These are phyloP conservation scores for Equus przewalskii DNA, from an alignment of 2,113 vertebrate genomes.

Conservation along the genomic window DNA sequence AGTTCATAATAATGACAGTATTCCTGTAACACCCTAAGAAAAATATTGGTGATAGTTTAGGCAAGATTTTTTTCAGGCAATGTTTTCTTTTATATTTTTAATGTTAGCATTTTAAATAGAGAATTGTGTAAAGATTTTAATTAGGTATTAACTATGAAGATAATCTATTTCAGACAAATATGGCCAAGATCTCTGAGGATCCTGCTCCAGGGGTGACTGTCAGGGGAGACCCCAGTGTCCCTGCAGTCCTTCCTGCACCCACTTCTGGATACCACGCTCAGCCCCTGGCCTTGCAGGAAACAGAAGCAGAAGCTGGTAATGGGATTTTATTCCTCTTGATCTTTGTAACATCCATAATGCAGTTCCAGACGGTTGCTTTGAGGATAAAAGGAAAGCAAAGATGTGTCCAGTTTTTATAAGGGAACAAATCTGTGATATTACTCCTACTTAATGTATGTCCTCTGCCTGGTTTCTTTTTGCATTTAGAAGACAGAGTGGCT, in stretches of 20 bases:
- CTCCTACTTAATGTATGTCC: background rate
- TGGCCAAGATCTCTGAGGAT: background rate
- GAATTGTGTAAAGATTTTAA: background rate
- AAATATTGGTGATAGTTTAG: background rate
- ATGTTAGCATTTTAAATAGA: background rate
- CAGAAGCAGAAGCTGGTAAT: slow-evolving; percentile 81
- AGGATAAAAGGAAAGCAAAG: slow-evolving; percentile 6
- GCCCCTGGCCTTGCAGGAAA: slow-evolving; percentile 54
- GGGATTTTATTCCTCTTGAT: background rate
- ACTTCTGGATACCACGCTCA: slow-evolving; percentile 38
- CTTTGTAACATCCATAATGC: background rate
- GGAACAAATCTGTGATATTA: background rate
- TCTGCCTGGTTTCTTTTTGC: background rate
- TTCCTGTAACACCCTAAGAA: background rate
- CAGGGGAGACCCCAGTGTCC: slow-evolving; percentile 62
- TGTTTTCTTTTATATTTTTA: background rate
- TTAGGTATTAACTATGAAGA: slow-evolving; percentile 39
- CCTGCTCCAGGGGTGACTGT: background rate
- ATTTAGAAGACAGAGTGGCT: background rate
- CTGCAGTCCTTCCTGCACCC: background rate
- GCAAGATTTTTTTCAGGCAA: background rate
- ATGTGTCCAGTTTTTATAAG: background rate
- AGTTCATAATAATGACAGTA: background rate
- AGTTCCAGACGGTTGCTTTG: background rate
- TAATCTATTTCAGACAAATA: slow-evolving; percentile 75